Evolutionary conservation across 2,888 invertebrate genomes (phyloP).

Genomic region (Himalopsyche kuldschensis): DNA sequence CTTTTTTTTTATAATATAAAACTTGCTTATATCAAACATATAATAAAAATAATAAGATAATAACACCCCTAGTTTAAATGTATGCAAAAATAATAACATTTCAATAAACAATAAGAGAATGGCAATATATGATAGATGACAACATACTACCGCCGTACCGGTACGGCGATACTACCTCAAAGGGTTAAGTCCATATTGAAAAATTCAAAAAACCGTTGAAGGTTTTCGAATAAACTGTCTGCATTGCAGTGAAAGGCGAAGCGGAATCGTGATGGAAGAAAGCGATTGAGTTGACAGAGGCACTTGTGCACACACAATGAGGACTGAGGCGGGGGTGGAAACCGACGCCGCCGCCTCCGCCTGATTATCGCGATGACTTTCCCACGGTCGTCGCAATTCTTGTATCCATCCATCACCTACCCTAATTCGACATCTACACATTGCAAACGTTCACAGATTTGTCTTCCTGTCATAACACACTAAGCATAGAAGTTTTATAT

Average conservation of each 20-base stretch:
- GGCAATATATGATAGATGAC: no score
- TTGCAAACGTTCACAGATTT: neutral
- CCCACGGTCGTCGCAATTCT: neutral
- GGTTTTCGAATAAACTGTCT: neutral
- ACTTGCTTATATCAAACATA: no score
- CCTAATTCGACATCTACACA: neutral
- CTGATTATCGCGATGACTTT: neutral
- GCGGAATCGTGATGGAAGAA: neutral
- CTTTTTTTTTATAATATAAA: no score
- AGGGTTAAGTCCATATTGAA: no score
- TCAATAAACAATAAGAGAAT: no score
- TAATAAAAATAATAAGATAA: no score
- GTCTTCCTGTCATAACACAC: neutral
- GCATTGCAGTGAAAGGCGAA: neutral
- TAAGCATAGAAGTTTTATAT: no score
- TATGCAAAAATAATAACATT: no score
- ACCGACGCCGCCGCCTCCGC: neutral
- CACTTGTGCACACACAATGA: neutral
- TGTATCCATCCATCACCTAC: neutral
- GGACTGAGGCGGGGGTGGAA: neutral
- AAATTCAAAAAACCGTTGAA: no score
- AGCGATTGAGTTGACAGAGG: neutral
- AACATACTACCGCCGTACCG: no score
- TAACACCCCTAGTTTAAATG: no score
- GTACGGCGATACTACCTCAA: no score